Base-by-base conservation (phyloP, 2,113 vertebrate genomes). In the Notiomystis cincta region DNA sequence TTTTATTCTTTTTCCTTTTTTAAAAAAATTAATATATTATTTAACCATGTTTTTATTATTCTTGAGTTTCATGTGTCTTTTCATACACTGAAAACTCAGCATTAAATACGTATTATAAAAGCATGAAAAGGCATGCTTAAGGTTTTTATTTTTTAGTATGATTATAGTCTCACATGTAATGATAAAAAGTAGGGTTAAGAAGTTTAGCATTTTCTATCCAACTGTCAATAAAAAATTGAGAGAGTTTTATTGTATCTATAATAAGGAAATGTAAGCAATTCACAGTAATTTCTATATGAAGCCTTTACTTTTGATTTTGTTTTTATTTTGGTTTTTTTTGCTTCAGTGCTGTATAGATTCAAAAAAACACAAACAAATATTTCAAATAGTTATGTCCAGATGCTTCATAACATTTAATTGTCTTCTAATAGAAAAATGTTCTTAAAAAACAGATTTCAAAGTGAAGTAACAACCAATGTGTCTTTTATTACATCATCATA, bases 381-480 rank as follows among this genome's bases (percentile, higher is more conserved):
- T 40, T 47, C 17, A 66, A 87, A 47, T 16, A 51, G 11, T 40
- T 62, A 60, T 57, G 66, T 67, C 40, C 28, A 95, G 56, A 54
- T 95, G 53, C 24, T 77, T 95, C 40, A 44, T 80, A 61, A 57
- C 22, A 69, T 95, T 97, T 95, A 7, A 45, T 91, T 83, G 56
- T 33, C 28, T 96, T 67, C 54, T 89, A 54, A 87, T 30, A 65
- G 44, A 80, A 91, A 45, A 61, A 53, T 60, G 58, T 83, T n/a
- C 71, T 88, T 90, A 31, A 89, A 67, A 93, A 83, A 14, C 19
- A 33, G 21, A 70, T 94, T 96, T 93, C 80, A 78, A 89, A 89
- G 20, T 48, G 84, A 95, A 92, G 16, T 25, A 95, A 82, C 33
- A 54, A 58, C 19, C 5, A 69, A 28, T 75, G 40, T 88, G 33